These are phyloP conservation scores for Cryptocephalus primarius DNA, from an alignment of 2,888 invertebrate genomes.

Conservation along the genomic window DNA sequence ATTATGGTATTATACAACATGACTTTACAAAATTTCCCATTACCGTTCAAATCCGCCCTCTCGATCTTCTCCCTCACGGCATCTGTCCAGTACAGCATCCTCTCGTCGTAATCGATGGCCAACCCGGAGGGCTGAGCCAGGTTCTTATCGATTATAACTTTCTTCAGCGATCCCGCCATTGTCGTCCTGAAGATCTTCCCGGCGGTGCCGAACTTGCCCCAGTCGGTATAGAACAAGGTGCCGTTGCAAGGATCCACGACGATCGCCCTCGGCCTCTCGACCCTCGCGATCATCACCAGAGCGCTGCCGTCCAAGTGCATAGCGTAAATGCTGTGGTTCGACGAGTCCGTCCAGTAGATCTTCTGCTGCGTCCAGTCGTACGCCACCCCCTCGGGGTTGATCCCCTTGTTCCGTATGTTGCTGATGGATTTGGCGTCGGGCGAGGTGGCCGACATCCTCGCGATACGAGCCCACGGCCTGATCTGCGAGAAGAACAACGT, in stretches of 20 bases:
- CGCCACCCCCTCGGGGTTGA: conserved; percentile 88
- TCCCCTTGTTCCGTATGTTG: conserved; percentile 63
- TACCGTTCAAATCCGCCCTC: conserved; percentile 70
- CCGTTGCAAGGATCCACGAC: conserved; percentile 96
- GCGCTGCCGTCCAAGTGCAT: conserved; percentile 85
- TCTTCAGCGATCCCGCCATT: conserved; percentile 89
- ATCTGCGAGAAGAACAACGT: conserved; percentile 89
- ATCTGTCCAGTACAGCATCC: conserved; percentile 94
- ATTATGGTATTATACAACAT: no score
- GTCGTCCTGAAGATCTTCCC: conserved; percentile 92
- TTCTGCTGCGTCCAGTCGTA: conserved; percentile 98
- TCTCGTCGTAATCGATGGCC: conserved; percentile 90
- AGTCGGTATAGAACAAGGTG: conserved; percentile 89
- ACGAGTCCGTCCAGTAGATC: conserved; percentile 95
- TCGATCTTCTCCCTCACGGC: conserved; percentile 94
- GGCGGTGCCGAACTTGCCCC: conserved; percentile 86
- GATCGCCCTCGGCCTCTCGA: conserved; percentile 87
- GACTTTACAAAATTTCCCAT: not conserved
- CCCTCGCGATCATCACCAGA: conserved; percentile 83
- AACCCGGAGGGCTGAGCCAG: conserved; percentile 92
- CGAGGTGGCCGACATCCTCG: conserved; percentile 62
- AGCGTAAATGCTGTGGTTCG: conserved; percentile 87
- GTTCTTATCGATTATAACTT: conserved; percentile 79
- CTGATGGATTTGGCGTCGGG: conserved; percentile 53
- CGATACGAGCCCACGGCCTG: conserved; percentile 80